Evolutionary conservation across 1,140 invertebrate species (phyloP).

Genomic region (Harlomillsia oculata): DNA sequence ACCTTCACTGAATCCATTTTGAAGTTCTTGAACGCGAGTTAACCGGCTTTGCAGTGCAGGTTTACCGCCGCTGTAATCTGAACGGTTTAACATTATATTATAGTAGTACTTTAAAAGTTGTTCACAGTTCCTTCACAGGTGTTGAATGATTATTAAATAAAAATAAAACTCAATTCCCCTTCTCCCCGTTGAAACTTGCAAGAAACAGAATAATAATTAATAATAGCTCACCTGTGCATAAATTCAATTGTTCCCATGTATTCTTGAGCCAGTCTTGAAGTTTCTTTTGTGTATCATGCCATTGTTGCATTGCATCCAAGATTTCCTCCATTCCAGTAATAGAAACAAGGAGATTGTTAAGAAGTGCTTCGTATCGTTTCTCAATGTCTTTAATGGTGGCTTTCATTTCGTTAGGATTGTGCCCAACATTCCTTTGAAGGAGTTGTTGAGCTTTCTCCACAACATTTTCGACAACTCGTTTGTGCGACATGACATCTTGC

Average conservation of each 20-base stretch:
- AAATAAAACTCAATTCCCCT: too few relatives aligned
- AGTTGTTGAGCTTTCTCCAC: slow-evolving; percentile 73
- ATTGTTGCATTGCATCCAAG: slow-evolving; percentile 68
- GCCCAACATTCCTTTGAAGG: slow-evolving; percentile 45
- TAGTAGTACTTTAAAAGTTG: not conserved
- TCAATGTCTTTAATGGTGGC: slow-evolving; percentile 58
- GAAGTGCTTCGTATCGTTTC: slow-evolving; percentile 61
- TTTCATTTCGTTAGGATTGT: slow-evolving; percentile 47
- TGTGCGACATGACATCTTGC: slow-evolving; percentile 83
- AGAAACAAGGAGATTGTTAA: slow-evolving; percentile 49
- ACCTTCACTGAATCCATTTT: slow-evolving; percentile 63
- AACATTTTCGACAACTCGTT: slow-evolving; percentile 76
- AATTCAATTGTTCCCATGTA: slow-evolving; percentile 67
- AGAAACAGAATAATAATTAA: not conserved
- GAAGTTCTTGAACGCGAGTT: slow-evolving; percentile 62
- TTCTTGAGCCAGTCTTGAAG: slow-evolving; percentile 80
- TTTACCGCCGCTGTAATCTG: slow-evolving; percentile 73
- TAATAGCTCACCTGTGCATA: slow-evolving; percentile 48
- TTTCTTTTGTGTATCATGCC: slow-evolving; percentile 70
- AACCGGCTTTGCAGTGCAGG: slow-evolving; percentile 60
- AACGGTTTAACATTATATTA: not conserved
- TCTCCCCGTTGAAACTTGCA: not conserved
- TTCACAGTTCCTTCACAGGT: too few relatives aligned
- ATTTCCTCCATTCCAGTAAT: slow-evolving; percentile 63
- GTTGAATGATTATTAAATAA: too few relatives aligned